Evolutionary conservation across 2,888 invertebrate genomes (phyloP).

Genomic region (Cremastobaeus sp.): DNA sequence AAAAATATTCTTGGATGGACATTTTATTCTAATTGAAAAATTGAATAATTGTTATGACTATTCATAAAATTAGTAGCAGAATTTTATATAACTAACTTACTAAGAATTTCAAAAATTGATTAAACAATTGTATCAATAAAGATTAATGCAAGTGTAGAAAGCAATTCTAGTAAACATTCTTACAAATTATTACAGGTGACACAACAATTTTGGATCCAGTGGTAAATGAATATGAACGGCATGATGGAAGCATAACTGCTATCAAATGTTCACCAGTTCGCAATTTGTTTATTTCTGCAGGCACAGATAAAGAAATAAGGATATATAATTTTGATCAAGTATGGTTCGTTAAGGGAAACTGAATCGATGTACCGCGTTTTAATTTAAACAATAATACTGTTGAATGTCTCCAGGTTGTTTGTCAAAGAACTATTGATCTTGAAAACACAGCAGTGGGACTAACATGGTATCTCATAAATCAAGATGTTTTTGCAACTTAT

Average conservation of each 20-base stretch:
- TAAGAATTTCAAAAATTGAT: no score
- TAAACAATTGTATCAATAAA: neutral
- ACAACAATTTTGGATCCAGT: slow-evolving; percentile 72
- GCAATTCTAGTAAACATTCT: no score
- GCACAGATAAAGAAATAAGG: slow-evolving; percentile 74
- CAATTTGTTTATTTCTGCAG: slow-evolving; percentile 71
- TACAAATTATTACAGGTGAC: slow-evolving; percentile 65
- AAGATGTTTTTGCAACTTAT: slow-evolving; percentile 71
- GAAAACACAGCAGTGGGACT: slow-evolving; percentile 72
- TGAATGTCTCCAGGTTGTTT: slow-evolving; percentile 66
- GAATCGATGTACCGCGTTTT: no score
- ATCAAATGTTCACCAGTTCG: slow-evolving; percentile 70
- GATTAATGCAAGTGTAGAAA: neutral
- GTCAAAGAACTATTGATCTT: slow-evolving; percentile 67
- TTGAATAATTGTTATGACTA: no score
- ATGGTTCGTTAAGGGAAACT: no score
- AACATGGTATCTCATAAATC: slow-evolving; percentile 70
- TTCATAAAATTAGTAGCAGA: no score
- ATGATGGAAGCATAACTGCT: slow-evolving; percentile 72
- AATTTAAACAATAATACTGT: slow-evolving; percentile 1
- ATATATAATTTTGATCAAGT: slow-evolving; percentile 74
- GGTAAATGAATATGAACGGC: slow-evolving; percentile 72
- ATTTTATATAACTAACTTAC: no score
- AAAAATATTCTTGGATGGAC: no score
- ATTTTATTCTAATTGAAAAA: no score